Evolutionary conservation across 2,113 vertebrate genomes (phyloP).

Genomic region (Strix aluco): DNA sequence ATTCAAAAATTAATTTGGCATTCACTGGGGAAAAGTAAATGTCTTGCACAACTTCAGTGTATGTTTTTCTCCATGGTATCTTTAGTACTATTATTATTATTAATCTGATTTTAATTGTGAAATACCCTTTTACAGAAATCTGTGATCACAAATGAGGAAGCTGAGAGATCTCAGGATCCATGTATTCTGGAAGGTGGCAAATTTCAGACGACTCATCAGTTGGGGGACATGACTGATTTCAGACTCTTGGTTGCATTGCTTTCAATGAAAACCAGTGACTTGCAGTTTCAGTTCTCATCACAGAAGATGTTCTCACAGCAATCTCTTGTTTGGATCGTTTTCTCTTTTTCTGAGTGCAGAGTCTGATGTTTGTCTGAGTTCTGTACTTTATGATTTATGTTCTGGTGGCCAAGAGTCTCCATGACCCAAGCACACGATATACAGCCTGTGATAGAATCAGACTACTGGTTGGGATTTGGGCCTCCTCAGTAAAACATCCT

Average conservation of each 20-base stretch:
- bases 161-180: slow-evolving; percentile 29
- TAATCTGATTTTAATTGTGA: not conserved
- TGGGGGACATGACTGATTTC: slow-evolving; percentile 66
- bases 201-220: slow-evolving; percentile 49
- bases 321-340: slow-evolving; percentile 32
- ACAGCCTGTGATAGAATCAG: not conserved
- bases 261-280: slow-evolving; percentile 68
- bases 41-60: not conserved
- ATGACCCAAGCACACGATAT: accelerated
- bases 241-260: slow-evolving; percentile 58
- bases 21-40: not conserved
- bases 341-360: not conserved
- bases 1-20: not conserved
- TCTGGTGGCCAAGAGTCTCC: not conserved
- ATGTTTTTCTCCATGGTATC: not conserved
- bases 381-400: not conserved
- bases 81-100: not conserved
- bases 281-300: slow-evolving; percentile 69
- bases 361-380: not conserved
- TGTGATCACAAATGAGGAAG: not conserved
- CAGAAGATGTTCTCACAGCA: slow-evolving; percentile 53
- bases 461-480: not conserved
- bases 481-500: not conserved
- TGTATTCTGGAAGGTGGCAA: slow-evolving; percentile 6
- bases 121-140: not conserved